phyloP scores from a whole-genome alignment of 1,140 invertebrate genomes.

The Hyles vespertilio region DNA sequence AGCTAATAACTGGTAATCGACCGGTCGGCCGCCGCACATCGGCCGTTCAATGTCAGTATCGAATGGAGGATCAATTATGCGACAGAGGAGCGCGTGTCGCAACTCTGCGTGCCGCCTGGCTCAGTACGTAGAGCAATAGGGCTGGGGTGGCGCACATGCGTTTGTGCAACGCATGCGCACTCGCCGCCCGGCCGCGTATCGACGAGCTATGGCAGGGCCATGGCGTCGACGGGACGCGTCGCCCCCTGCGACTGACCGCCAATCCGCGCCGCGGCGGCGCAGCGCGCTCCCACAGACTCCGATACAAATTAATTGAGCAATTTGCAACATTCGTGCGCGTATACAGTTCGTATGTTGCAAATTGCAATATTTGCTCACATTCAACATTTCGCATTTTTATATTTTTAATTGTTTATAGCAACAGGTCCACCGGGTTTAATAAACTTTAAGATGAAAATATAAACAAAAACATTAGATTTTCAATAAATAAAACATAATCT shows the following conservation, averaged over 20 bases:
- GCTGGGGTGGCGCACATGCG: constrained; percentile 39
- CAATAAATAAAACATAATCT: no score
- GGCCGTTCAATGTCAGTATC: constrained; percentile 68
- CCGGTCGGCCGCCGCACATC: constrained; percentile 46
- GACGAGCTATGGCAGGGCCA: constrained; percentile 33
- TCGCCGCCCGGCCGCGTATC: constrained; percentile 40
- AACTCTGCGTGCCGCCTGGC: constrained; percentile 32
- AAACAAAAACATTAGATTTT: no score
- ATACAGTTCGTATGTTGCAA: constrained; percentile 17
- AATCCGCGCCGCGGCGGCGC: constrained; percentile 6
- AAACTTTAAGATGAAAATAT: no score
- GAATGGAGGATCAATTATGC: constrained; percentile 70
- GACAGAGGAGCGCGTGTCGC: constrained; percentile 63
- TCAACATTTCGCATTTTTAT: no score
- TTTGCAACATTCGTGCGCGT: constrained; percentile 14
- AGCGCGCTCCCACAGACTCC: constrained; percentile 13
- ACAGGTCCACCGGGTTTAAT: no score
- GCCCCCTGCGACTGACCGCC: constrained; percentile 32
- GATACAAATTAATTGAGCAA: constrained; percentile 31
- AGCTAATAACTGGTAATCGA: constrained; percentile 57
- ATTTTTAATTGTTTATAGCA: no score
- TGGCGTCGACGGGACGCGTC: constrained; percentile 52
- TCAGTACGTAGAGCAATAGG: constrained; percentile 17
- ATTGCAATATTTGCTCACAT: constrained; percentile 4
- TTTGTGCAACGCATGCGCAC: constrained; percentile 36